phyloP scores from a whole-genome alignment of 2,888 invertebrate genomes.

The Caenorhabditis sinica region DNA sequence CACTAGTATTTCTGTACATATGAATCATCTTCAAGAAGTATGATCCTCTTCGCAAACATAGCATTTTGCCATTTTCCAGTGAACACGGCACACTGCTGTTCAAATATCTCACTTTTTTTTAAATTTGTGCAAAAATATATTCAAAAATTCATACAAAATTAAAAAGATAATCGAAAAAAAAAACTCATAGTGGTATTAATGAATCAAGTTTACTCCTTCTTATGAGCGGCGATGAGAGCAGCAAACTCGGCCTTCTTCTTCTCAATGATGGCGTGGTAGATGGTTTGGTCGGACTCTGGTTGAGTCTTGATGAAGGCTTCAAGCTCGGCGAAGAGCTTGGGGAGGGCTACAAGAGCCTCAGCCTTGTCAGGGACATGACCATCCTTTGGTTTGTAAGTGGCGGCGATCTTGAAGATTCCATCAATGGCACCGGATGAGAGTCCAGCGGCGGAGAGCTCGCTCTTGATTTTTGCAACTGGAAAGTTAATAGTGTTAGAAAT shows the following conservation, averaged over 20 bases:
- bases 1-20: no score
- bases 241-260: slow-evolving; percentile 39
- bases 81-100: no score
- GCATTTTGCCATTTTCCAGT: no score
- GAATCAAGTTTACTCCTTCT: neutral
- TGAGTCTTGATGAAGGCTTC: slow-evolving; percentile 50
- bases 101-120: no score
- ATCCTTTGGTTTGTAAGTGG: slow-evolving; percentile 34
- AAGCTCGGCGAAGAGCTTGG: slow-evolving; percentile 29
- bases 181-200: neutral
- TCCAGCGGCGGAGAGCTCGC: slow-evolving; percentile 24
- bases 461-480: slow-evolving; percentile 33
- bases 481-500: neutral
- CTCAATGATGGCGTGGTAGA: slow-evolving; percentile 44
- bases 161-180: neutral
- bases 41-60: no score
- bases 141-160: neutral
- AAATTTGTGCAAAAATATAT: no score
- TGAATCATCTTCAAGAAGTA: no score
- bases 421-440: slow-evolving; percentile 39
- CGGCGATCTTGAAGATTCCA: slow-evolving; percentile 42
- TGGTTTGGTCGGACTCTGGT: slow-evolving; percentile 43
- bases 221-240: slow-evolving; percentile 10
- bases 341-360: neutral
- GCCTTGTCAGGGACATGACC: slow-evolving; percentile 26